These are phyloP conservation scores for Solenopsis fugax DNA, from an alignment of 1,140 invertebrate genomes.

Conservation along the genomic window DNA sequence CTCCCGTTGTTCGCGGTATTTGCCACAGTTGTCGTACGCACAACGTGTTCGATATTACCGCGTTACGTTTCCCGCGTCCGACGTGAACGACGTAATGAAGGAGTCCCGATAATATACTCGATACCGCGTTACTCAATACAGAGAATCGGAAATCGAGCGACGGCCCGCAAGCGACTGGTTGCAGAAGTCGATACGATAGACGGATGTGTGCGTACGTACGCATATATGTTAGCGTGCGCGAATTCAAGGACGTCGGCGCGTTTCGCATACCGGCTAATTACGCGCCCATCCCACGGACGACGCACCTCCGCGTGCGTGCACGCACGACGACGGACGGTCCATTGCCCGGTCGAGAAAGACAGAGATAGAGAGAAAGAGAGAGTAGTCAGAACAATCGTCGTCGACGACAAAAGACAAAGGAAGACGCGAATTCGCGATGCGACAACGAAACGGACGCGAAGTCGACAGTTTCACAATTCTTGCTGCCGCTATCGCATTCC, in stretches of 20 bases:
- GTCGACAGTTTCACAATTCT: conserved; percentile 20
- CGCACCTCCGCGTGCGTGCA: conserved; percentile 18
- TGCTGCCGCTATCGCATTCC: neutral
- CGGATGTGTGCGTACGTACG: neutral
- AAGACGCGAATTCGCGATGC: conserved; percentile 1
- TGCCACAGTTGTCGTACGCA: too few relatives aligned
- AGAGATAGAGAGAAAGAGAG: neutral
- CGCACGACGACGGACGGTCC: neutral
- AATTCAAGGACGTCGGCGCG: conserved; percentile 46
- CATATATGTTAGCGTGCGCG: too few relatives aligned
- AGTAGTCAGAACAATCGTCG: neutral
- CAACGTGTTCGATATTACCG: neutral
- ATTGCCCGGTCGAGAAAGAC: neutral
- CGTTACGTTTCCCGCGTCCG: neutral
- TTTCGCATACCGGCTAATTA: conserved; percentile 61
- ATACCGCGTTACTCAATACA: conserved; percentile 28
- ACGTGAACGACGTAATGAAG: conserved; percentile 6
- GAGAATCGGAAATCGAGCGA: conserved; percentile 40
- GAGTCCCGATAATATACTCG: neutral
- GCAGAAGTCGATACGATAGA: neutral
- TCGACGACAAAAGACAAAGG: conserved; percentile 1
- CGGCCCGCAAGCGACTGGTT: conserved; percentile 10
- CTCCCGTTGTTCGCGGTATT: neutral
- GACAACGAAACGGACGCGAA: conserved; percentile 14
- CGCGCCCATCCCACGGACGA: conserved; percentile 30